Base-by-base conservation (phyloP, 2,888 invertebrate genomes). In the Bhutanitis thaidina region DNA sequence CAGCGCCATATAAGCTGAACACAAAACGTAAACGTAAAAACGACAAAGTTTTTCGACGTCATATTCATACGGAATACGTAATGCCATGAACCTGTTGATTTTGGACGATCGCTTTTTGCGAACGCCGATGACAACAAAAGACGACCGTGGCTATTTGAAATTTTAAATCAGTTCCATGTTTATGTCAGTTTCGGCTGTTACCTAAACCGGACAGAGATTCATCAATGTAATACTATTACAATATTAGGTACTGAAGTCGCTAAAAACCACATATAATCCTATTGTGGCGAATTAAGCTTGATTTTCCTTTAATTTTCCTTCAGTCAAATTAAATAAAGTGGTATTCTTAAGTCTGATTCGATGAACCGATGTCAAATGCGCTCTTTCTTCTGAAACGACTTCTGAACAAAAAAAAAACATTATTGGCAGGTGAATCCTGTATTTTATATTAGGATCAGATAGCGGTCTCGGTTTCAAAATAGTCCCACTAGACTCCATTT, bases 351-450 rank as follows among this genome's bases (percentile, higher is more conserved):
- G 43, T 41, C 37, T 70, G 71, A 76, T 84, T 83, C 82, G 78
- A 74, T 81, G 80, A 77, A 77, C 70, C 69, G 71, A 81, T 81
- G 78, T 82, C 76, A 82, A 79, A 68, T 73, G 67, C 64, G 67
- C 65, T 67, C 69, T 74, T 81, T 77, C 64, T 61, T 60, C 56
- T 68, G 69, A 74, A 71, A 67, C 69, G 68, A 74, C 72, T 74
- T 67, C 67, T 63, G 74, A 64, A 77, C 75, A 82, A 78, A 82
- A 79, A 80, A 75, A 36, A 20, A 41, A 15, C 36, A 57, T 62
- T 73, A 73, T 78, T 76, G 82, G 74, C 87, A 87, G 85, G 84
- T 87, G 85, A 73, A 85, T 84, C 79, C 71, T 75, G 79, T 74
- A 80, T 81, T 77, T 78, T 77, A 67, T 75, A 80, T 76, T 72